These are phyloP conservation scores for Paragorgia papillata DNA, from an alignment of 92 coral and sea anemone species.

Conservation along the genomic window DNA sequence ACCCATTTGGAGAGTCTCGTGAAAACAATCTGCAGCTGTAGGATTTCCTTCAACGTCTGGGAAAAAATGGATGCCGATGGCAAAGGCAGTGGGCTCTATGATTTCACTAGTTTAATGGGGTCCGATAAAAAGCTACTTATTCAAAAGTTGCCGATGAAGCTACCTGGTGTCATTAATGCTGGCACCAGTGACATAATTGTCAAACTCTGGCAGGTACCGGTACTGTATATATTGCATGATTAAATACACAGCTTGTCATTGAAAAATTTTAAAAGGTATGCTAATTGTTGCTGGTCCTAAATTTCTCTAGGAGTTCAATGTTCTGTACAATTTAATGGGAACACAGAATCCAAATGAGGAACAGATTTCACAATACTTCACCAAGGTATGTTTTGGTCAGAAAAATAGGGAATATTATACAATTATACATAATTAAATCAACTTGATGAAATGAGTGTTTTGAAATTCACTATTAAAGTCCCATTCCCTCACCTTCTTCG, in stretches of 20 bases:
- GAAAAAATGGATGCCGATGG: constrained; percentile 3
- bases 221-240: background rate
- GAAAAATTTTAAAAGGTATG: background rate
- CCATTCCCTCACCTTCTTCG: too few relatives aligned
- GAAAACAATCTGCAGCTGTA: too few relatives aligned
- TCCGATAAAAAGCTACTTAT: background rate
- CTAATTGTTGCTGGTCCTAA: background rate
- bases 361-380: background rate
- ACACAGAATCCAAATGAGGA: background rate
- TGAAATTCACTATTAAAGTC: too few relatives aligned
- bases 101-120: too few relatives aligned
- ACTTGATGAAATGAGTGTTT: too few relatives aligned
- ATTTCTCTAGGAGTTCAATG: background rate
- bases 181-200: background rate
- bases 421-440: too few relatives aligned
- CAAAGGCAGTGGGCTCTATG: background rate
- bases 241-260: background rate
- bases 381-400: constrained; percentile 1
- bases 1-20: too few relatives aligned
- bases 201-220: background rate
- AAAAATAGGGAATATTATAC: too few relatives aligned
- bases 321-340: background rate
- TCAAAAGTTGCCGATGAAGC: background rate
- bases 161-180: background rate
- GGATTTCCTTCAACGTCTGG: constrained; percentile 10